Conservation (phyloP, 2,888 invertebrate genomes). For the Pediacus dermestoides region DNA sequence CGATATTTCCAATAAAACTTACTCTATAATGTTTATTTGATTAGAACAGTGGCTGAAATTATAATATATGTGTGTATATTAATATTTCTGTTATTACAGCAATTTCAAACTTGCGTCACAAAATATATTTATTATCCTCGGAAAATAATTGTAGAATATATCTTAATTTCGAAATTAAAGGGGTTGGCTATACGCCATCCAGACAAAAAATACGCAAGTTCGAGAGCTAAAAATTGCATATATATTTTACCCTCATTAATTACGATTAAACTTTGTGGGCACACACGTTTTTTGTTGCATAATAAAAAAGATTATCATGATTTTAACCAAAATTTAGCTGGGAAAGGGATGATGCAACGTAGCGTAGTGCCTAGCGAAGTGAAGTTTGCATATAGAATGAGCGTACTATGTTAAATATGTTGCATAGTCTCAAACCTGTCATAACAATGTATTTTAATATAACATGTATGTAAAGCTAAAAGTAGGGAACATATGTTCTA, state of each 20-base stretch:
- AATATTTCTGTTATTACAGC: not conserved
- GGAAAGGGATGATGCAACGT: conserved; percentile 8
- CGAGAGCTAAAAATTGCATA: too few species aligned
- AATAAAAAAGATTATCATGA: too few species aligned
- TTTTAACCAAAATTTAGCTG: too few species aligned
- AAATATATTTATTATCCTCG: too few species aligned
- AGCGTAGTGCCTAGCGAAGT: conserved; percentile 7
- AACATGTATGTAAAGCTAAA: conserved; percentile 41
- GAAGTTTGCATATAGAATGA: conserved; percentile 40
- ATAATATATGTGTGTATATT: not conserved
- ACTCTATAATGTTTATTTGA: conserved; percentile 1
- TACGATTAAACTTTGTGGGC: too few species aligned
- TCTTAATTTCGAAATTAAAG: too few species aligned
- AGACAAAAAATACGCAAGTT: too few species aligned
- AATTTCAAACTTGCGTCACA: not conserved
- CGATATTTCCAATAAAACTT: conserved; percentile 1
- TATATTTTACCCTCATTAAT: too few species aligned
- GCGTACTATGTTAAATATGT: conserved; percentile 40
- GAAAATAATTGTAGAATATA: not conserved
- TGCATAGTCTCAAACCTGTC: conserved; percentile 42
- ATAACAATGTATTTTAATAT: conserved; percentile 47
- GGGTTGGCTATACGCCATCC: too few species aligned
- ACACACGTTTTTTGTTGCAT: too few species aligned
- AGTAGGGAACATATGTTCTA: conserved; percentile 38
- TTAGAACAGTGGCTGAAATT: not conserved